A percentile compares a stretch with the other conserved stretches of the same genome.
Conservation (phyloP, 1,140 invertebrate species). For the Aphaenogaster floridana region DNA sequence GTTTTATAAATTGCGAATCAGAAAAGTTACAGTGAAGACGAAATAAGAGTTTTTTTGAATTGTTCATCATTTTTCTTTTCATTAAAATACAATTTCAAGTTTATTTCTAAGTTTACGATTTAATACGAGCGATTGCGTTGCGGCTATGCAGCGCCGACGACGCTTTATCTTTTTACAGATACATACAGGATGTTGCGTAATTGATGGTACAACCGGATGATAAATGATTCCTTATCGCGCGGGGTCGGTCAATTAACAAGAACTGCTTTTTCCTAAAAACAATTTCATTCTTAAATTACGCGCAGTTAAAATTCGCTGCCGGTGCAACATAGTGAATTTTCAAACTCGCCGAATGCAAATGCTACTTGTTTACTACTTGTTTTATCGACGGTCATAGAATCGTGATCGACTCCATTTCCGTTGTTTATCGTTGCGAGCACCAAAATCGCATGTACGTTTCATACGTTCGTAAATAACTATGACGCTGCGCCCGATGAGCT, state of each 20-base stretch:
- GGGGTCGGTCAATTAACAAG: constrained; percentile 14
- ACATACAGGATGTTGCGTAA: constrained; percentile 48
- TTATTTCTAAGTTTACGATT: not conserved
- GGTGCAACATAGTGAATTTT: constrained; percentile 22
- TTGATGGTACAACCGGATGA: constrained; percentile 37
- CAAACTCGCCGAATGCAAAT: constrained; percentile 39
- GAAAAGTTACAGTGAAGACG: not conserved
- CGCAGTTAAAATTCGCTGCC: constrained; percentile 32
- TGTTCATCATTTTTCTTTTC: constrained; percentile 6
- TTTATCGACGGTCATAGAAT: constrained; percentile 58
- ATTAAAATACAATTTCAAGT: not conserved
- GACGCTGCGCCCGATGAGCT: constrained; percentile 18
- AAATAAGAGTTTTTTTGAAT: not conserved
- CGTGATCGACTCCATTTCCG: constrained; percentile 53
- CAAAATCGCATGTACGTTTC: constrained; percentile 55
- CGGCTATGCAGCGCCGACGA: not conserved
- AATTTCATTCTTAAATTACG: constrained; percentile 57
- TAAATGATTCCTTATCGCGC: constrained; percentile 51
- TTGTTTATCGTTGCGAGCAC: constrained; percentile 56
- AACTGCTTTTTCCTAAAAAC: constrained; percentile 42
- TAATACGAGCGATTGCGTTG: not conserved
- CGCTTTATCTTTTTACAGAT: constrained; percentile 14
- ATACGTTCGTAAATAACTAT: constrained; percentile 58
- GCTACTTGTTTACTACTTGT: constrained; percentile 61
- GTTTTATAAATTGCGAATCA: not conserved